Conservation (phyloP, 2,113 vertebrate species). For the Proterorhinus semilunaris region DNA sequence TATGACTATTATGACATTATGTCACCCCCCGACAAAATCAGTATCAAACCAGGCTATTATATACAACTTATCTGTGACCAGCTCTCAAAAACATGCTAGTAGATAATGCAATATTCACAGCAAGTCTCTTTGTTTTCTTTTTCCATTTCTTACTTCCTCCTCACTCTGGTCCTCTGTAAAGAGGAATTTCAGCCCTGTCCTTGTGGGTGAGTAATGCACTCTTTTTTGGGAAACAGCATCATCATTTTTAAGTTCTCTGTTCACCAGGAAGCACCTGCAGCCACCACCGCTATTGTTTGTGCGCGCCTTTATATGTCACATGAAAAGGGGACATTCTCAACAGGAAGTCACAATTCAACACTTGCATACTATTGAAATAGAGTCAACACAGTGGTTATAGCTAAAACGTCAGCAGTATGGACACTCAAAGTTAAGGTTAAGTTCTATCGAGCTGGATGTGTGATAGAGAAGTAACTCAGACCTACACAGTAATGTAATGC, state of each 20-base stretch:
- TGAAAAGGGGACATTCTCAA: conserved; percentile 61
- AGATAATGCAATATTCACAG: neutral
- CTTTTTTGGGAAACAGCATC: conserved; percentile 48
- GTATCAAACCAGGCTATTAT: neutral
- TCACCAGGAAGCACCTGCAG: conserved; percentile 74
- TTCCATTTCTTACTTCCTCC: neutral
- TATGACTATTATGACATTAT: too few relatives aligned
- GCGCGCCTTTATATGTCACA: conserved; percentile 56
- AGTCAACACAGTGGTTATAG: conserved; percentile 20
- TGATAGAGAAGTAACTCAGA: neutral
- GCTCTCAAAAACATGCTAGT: neutral
- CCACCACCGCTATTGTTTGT: conserved; percentile 58
- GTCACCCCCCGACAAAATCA: too few relatives aligned
- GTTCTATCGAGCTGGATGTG: neutral
- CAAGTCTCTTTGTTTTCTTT: neutral
- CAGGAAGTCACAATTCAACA: conserved; percentile 59
- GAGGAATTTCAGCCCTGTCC: conserved; percentile 30
- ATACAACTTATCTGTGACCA: neutral
- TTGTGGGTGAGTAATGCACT: conserved; percentile 43
- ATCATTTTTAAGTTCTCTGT: conserved; percentile 52
- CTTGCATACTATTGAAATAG: conserved; percentile 31
- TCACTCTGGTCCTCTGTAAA: conserved; percentile 7
- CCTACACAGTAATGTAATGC: neutral
- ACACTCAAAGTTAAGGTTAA: neutral
- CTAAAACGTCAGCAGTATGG: neutral